phyloP scores from a whole-genome alignment of 2,113 vertebrate genomes.

The Chloropsis hardwickii region DNA sequence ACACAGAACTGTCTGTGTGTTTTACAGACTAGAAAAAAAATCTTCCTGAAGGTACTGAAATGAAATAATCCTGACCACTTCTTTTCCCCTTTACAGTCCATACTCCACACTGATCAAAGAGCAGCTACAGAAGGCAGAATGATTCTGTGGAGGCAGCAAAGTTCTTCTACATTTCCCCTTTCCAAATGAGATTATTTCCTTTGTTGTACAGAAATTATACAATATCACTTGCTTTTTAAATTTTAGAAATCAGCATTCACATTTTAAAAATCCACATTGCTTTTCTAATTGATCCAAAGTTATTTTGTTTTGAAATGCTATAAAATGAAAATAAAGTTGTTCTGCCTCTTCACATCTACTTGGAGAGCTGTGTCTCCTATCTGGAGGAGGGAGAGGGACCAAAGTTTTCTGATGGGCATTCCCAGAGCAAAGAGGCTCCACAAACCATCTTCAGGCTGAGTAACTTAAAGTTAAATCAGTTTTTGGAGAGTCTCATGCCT shows the following conservation, averaged over 20 bases:
- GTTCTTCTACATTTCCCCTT: neutral
- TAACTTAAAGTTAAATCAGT: neutral
- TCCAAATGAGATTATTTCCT: neutral
- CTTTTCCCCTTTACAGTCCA: neutral
- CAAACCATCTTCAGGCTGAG: neutral
- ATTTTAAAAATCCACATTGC: neutral
- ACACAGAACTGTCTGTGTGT: fast-evolving
- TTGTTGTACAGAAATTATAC: neutral
- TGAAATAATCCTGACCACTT: neutral
- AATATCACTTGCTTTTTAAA: neutral
- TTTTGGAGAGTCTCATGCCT: neutral
- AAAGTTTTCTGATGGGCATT: neutral
- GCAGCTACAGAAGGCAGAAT: neutral
- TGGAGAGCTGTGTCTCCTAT: neutral
- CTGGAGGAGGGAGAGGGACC: neutral
- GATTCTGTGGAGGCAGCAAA: neutral
- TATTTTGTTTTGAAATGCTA: neutral
- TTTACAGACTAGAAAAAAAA: neutral
- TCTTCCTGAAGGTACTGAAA: neutral
- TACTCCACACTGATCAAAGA: neutral
- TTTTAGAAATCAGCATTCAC: neutral
- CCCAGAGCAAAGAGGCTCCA: neutral
- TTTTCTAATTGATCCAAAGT: neutral
- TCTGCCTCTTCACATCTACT: neutral
- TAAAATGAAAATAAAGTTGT: neutral